These are phyloP conservation scores for Caenorhabditis sulstoni DNA, from an alignment of 2,888 invertebrate species.

Conservation along the genomic window DNA sequence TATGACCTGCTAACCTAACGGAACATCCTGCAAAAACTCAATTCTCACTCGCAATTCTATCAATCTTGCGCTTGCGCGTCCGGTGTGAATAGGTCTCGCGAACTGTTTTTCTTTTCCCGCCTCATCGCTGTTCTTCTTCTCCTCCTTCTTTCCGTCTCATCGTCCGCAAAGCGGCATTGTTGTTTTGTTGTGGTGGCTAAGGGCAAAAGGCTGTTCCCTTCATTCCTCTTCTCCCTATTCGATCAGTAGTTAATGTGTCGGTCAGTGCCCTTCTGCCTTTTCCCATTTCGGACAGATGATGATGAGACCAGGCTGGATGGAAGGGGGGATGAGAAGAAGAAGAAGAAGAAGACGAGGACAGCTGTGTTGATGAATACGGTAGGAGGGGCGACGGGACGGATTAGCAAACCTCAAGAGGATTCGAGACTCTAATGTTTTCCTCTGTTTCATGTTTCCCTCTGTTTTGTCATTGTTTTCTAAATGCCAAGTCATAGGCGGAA, in stretches of 20 bases:
- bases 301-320: background rate
- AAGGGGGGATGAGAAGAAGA: background rate
- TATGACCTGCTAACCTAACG: constrained; percentile 59
- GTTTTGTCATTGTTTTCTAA: constrained; percentile 17
- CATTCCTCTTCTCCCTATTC: constrained; percentile 6
- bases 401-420: constrained; percentile 55
- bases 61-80: constrained; percentile 12
- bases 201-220: constrained; percentile 7
- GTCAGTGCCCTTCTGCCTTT: background rate
- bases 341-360: constrained; percentile 16
- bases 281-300: constrained; percentile 22
- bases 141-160: no score
- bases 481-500: no score
- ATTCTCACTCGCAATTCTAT: constrained; percentile 5
- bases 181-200: no score
- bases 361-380: constrained; percentile 55
- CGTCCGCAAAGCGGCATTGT: no score
- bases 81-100: constrained; percentile 31
- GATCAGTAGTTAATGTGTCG: constrained; percentile 23
- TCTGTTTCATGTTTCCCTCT: constrained; percentile 21
- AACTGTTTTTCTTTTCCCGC: background rate
- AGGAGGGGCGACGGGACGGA: constrained; percentile 26
- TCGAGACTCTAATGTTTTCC: constrained; percentile 45
- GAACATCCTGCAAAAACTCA: constrained; percentile 16
- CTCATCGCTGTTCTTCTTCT: no score